Evolutionary conservation across 2,797 vertebrate species (phyloP).

Genomic region (Petrocephalus schoutedeni): DNA sequence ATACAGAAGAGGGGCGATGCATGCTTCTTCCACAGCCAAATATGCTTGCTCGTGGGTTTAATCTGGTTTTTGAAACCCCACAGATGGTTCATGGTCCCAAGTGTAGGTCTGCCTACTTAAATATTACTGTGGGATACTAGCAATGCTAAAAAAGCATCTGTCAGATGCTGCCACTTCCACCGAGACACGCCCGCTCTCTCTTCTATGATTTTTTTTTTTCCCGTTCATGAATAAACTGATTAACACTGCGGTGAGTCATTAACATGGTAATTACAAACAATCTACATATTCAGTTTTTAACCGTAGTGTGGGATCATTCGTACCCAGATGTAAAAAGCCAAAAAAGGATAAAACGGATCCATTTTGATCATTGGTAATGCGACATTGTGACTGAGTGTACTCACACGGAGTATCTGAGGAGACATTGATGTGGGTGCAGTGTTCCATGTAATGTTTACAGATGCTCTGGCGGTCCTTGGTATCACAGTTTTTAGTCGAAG

Average conservation of each 20-base stretch:
- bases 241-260: slow-evolving; percentile 64
- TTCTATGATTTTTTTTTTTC: slow-evolving; percentile 10
- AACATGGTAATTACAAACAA: slow-evolving; percentile 63
- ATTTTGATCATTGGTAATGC: slow-evolving; percentile 15
- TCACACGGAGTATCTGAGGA: not conserved
- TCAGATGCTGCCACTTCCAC: slow-evolving; percentile 17
- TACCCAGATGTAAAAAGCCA: slow-evolving; percentile 25
- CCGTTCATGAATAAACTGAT: slow-evolving; percentile 59
- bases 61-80: not conserved
- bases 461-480: not conserved
- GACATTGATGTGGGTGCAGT: not conserved
- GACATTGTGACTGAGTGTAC: slow-evolving; percentile 7
- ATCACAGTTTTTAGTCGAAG: not conserved
- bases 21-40: not conserved
- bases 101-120: slow-evolving; percentile 6
- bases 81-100: not conserved
- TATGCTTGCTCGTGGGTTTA: not conserved
- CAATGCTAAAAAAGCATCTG: slow-evolving; percentile 4
- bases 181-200: slow-evolving; percentile 3
- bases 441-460: not conserved
- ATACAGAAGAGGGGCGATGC: not conserved
- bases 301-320: slow-evolving; percentile 45
- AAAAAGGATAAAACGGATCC: slow-evolving; percentile 15
- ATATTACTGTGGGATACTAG: not conserved
- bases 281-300: slow-evolving; percentile 64